Percentiles rank a stretch among this genome's conserved stretches.
These are phyloP conservation scores for Rhinichthys klamathensis DNA, from an alignment of 2,113 vertebrate species.

Conservation along the genomic window DNA sequence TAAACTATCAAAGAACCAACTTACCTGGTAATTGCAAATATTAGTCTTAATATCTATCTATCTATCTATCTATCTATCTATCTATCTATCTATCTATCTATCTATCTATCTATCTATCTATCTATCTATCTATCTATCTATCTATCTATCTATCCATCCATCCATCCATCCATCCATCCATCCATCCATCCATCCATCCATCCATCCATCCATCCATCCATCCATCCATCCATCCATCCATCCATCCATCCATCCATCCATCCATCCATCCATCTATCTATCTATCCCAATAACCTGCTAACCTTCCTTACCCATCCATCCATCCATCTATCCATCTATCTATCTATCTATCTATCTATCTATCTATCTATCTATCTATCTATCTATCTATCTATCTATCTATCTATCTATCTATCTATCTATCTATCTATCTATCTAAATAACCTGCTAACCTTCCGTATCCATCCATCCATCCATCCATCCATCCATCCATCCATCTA, in stretches of 20 bases:
- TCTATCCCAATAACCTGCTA: too few relatives aligned
- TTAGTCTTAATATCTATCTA: background rate
- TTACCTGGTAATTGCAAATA: background rate
- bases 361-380: too few relatives aligned
- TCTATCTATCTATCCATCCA: accelerated
- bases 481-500: too few relatives aligned
- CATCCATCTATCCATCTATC: too few relatives aligned
- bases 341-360: too few relatives aligned
- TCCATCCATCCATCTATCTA: too few relatives aligned
- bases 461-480: background rate
- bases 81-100: background rate
- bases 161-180: background rate
- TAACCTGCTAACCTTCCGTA: too few relatives aligned
- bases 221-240: background rate
- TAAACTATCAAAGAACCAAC: background rate
- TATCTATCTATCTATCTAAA: background rate
- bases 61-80: background rate
- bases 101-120: background rate
- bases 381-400: too few relatives aligned
- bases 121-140: background rate
- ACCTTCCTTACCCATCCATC: too few relatives aligned
- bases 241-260: too few relatives aligned
- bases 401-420: too few relatives aligned
- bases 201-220: too few relatives aligned
- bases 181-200: background rate